A percentile compares a stretch with the other conserved stretches of the same genome.
Conservation (phyloP, 1,140 invertebrate genomes). For the Neocloeon triangulifer region DNA sequence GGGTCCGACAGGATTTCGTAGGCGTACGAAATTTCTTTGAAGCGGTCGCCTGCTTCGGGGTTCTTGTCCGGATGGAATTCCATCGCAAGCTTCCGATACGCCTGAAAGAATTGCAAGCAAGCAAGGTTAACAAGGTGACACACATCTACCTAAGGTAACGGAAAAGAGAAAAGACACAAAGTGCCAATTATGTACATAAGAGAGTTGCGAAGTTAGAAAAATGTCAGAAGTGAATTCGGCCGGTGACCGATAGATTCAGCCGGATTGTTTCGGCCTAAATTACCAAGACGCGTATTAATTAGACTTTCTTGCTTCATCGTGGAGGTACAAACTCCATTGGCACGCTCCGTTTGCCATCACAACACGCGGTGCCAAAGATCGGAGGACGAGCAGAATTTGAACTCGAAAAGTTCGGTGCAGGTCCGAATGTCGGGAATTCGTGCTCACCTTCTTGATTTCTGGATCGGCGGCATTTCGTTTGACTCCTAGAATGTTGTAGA, state of each 20-base stretch:
- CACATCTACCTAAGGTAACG: background rate
- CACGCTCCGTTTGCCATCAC: background rate
- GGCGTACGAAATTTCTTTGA: constrained; percentile 74
- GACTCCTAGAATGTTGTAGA: constrained; percentile 67
- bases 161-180: background rate
- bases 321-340: background rate
- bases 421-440: no score
- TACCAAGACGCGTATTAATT: no score
- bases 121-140: background rate
- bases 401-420: no score
- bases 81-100: constrained; percentile 63
- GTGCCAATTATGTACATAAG: background rate
- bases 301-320: no score
- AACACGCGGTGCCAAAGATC: background rate
- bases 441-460: constrained; percentile 70
- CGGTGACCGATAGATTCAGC: background rate
- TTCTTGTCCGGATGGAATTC: constrained; percentile 80
- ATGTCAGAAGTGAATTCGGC: background rate
- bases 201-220: background rate
- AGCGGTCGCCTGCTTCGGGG: constrained; percentile 56
- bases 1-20: constrained; percentile 57
- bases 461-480: constrained; percentile 43
- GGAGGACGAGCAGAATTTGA: background rate
- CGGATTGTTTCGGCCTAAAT: no score
- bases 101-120: constrained; percentile 25